Conservation (phyloP, 2,888 invertebrate species). For the Aproaerema taeniolella region DNA sequence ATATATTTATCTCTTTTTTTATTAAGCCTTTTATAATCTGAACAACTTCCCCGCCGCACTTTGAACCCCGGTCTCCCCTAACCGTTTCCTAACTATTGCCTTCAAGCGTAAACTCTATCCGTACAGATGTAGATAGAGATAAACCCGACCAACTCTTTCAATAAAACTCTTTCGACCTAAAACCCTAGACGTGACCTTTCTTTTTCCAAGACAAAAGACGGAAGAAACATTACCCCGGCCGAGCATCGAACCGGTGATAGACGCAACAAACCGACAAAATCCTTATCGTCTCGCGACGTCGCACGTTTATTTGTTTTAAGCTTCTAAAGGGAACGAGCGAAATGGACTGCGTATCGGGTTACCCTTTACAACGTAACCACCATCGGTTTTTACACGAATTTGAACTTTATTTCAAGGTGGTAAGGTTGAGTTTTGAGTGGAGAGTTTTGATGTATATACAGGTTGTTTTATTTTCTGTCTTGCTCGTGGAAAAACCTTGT, state of each 20-base stretch:
- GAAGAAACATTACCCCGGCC: slow-evolving; percentile 2
- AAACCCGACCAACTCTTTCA: too few relatives aligned
- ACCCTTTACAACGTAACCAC: slow-evolving; percentile 32
- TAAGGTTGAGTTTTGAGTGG: slow-evolving; percentile 27
- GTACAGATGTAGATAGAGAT: too few relatives aligned
- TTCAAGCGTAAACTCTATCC: too few relatives aligned
- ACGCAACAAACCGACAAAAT: slow-evolving; percentile 32
- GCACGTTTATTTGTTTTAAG: slow-evolving; percentile 74
- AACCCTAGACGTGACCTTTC: too few relatives aligned
- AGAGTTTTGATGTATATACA: slow-evolving; percentile 34
- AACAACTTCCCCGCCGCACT: too few relatives aligned
- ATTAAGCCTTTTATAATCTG: too few relatives aligned
- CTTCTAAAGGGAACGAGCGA: slow-evolving; percentile 70
- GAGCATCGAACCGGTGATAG: slow-evolving; percentile 8
- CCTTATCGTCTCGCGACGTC: slow-evolving; percentile 53
- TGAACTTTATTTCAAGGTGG: accelerated
- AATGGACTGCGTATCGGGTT: slow-evolving; percentile 55
- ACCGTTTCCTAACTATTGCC: too few relatives aligned
- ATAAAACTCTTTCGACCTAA: too few relatives aligned
- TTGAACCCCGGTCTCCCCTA: too few relatives aligned
- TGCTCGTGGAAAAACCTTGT: slow-evolving; percentile 69
- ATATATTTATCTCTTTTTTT: too few relatives aligned
- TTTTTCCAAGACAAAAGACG: too few relatives aligned
- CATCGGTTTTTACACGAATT: slow-evolving; percentile 10
- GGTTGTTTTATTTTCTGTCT: slow-evolving; percentile 37